These are phyloP conservation scores for Cherax quadricarinatus DNA, from an alignment of 1,140 invertebrate genomes.

Conservation along the genomic window DNA sequence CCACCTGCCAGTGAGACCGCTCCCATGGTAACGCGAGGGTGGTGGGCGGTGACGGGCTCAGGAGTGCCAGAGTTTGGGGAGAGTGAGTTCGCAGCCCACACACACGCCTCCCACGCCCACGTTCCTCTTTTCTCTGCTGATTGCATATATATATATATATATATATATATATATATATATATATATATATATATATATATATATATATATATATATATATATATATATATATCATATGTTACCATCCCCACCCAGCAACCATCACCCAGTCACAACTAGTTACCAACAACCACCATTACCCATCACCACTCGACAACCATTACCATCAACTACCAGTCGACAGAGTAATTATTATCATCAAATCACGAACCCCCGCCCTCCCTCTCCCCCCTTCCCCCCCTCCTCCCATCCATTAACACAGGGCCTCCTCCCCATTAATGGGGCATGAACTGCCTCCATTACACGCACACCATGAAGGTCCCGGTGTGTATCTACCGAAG, in stretches of 20 bases:
- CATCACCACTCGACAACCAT: too few relatives aligned
- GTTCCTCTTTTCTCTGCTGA: not conserved
- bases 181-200: not conserved
- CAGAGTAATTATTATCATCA: not conserved
- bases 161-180: not conserved
- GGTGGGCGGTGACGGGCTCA: not conserved
- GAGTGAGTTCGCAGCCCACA: not conserved
- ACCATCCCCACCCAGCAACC: not conserved
- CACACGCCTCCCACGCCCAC: not conserved
- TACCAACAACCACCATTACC: not conserved
- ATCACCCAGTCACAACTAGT: not conserved
- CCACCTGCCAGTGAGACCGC: not conserved
- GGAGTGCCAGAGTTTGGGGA: not conserved
- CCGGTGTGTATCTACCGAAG: too few relatives aligned
- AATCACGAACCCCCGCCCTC: not conserved
- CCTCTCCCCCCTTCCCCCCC: not conserved
- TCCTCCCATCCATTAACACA: not conserved
- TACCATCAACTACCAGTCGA: too few relatives aligned
- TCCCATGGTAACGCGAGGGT: conserved; percentile 31
- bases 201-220: not conserved
- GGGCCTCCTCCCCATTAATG: not conserved
- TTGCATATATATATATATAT: too few relatives aligned
- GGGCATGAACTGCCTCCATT: not conserved
- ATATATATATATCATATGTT: too few relatives aligned
- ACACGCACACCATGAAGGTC: not conserved